phyloP scores from a whole-genome alignment of 2,113 vertebrate genomes.

The Cebidichthys violaceus region DNA sequence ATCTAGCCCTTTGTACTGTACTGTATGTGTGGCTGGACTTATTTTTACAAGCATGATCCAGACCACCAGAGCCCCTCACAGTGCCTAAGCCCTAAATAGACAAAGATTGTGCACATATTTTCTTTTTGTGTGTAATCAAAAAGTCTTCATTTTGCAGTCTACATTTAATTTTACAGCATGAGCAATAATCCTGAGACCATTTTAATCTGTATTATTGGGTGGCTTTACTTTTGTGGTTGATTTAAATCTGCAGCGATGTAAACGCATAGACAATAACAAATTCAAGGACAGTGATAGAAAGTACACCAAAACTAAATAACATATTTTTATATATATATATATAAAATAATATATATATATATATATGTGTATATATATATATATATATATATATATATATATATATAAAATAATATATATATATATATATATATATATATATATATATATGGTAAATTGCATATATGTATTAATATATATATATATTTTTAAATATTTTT shows the following conservation, averaged over 20 bases:
- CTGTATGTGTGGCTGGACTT: slow-evolving; percentile 66
- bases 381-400: too few species aligned
- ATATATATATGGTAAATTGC: too few species aligned
- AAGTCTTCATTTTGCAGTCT: slow-evolving; percentile 18
- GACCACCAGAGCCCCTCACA: slow-evolving; percentile 49
- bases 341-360: not conserved
- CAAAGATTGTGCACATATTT: slow-evolving; percentile 51
- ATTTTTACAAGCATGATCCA: slow-evolving; percentile 65
- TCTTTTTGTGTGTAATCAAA: slow-evolving; percentile 38
- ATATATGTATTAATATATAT: too few species aligned
- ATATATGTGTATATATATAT: too few species aligned
- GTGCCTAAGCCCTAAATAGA: slow-evolving; percentile 23
- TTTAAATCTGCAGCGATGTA: not conserved
- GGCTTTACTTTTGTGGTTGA: slow-evolving; percentile 10
- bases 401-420: not conserved
- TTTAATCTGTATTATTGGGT: slow-evolving; percentile 45
- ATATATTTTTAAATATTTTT: not conserved
- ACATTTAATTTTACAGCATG: slow-evolving; percentile 34
- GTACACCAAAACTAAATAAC: not conserved
- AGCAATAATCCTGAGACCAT: slow-evolving; percentile 17
- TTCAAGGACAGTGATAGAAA: not conserved
- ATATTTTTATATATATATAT: not conserved
- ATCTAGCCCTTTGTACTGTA: slow-evolving; percentile 44
- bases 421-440: too few species aligned
- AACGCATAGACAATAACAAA: slow-evolving; percentile 6